These are phyloP conservation scores for Clistopyga incitator DNA, from an alignment of 2,888 invertebrate genomes.

Conservation along the genomic window DNA sequence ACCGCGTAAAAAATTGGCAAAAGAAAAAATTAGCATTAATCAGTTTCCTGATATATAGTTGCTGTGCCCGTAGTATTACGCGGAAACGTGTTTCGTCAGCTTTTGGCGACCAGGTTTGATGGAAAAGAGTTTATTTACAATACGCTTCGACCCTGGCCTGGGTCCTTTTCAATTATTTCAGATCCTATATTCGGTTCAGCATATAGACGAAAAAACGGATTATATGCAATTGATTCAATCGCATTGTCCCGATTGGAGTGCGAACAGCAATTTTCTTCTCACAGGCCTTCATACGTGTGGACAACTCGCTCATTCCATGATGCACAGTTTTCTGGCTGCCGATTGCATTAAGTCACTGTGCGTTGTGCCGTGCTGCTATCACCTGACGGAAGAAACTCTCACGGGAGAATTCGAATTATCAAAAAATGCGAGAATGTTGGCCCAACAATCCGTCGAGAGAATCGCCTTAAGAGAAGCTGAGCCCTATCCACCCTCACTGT, in stretches of 20 bases:
- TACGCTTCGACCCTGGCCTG: no score
- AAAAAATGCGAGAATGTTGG: conserved; percentile 92
- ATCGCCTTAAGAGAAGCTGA: conserved; percentile 85
- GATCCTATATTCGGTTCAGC: conserved; percentile 76
- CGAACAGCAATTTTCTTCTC: conserved; percentile 79
- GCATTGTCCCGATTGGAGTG: conserved; percentile 72
- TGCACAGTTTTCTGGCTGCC: conserved; percentile 88
- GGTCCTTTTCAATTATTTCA: conserved; percentile 68
- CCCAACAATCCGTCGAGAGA: conserved; percentile 93
- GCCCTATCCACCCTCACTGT: conserved; percentile 88
- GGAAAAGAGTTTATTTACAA: no score
- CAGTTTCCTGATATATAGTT: no score
- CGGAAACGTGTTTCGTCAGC: no score
- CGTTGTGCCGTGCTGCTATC: conserved; percentile 96
- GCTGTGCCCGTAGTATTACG: no score
- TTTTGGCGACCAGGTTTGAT: no score
- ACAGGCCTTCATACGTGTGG: conserved; percentile 96
- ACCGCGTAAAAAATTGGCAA: no score
- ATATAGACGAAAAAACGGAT: conserved; percentile 78
- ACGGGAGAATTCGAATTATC: conserved; percentile 73
- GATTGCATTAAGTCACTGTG: conserved; percentile 87
- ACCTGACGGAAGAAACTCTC: conserved; percentile 88
- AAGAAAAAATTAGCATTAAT: no score
- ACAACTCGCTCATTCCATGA: conserved; percentile 90
- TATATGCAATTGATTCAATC: conserved; percentile 74